Evolutionary conservation across 2,888 invertebrate species (phyloP).

Genomic region (Lysandra coridon): DNA sequence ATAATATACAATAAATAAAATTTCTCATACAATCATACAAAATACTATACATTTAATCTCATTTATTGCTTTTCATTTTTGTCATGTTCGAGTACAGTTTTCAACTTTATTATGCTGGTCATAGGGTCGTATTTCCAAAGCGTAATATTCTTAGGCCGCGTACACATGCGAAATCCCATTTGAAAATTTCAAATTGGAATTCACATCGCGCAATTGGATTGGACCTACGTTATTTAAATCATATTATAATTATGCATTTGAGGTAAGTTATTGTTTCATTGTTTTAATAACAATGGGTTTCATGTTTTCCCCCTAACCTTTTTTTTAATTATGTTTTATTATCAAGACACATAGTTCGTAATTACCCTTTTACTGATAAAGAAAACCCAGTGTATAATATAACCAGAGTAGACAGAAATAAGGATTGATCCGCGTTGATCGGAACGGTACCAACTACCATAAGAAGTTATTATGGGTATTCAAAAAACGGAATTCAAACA

Average conservation of each 20-base stretch:
- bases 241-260: constrained; percentile 1
- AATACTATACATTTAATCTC: constrained; percentile 29
- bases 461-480: background rate
- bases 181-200: background rate
- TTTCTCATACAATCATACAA: constrained; percentile 31
- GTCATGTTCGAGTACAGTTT: constrained; percentile 18
- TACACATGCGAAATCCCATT: background rate
- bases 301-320: background rate
- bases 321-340: background rate
- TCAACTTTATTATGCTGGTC: background rate
- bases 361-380: too few relatives aligned
- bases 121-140: background rate
- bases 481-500: background rate
- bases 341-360: background rate
- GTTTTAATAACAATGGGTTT: background rate
- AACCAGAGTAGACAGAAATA: too few relatives aligned
- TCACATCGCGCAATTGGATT: background rate
- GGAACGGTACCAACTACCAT: too few relatives aligned
- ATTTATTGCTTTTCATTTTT: constrained; percentile 26
- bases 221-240: background rate
- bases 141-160: background rate
- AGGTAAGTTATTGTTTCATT: constrained; percentile 16
- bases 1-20: constrained; percentile 32
- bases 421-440: too few relatives aligned
- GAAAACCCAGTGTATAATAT: too few relatives aligned